Evolutionary conservation across 2,797 vertebrate genomes (phyloP), one percentile per base, ranked within the genome.

Genomic region (Pteropus rufus): DNA sequence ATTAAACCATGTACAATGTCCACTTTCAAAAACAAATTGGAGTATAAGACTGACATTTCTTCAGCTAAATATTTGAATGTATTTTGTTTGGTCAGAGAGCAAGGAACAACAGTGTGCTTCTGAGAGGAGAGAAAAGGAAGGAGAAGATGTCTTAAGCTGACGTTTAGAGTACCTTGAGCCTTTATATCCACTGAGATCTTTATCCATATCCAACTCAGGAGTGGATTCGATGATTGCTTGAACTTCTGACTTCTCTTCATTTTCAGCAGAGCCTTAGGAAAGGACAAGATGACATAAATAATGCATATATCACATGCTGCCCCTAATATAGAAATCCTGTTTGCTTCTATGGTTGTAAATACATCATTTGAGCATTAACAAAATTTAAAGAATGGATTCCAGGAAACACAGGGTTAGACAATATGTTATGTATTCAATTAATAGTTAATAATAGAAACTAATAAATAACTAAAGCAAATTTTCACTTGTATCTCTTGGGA

Each of bases 171-270:
- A 99, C 99, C 99, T 99, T 77, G 99, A 99, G 96, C 98, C 99
- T 98, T 98, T 99, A 98, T 99, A 99, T 97, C 99, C 98, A 72
- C 98, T 99, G 36, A 99, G 98, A 94, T 99, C 99, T 98, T 98
- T 99, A 97, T 99, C 98, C 99, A 99, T 99, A 98, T 99, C 99
- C 98, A 99, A 92, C 97, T 99, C 99, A 49, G 99, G 99, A 54
- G 99, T 99, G 7, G 99, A 99, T 97, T 99, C 99, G 26, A 99
- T 99, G 98, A 99, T 99, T 4, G 99, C 99, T 98, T 99, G 99
- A 49, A 99, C 99, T 97, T 99, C 99, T n/a, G 99, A 99, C 98
- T 99, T 99, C 97, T 99, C 99, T 89, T 98, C 98, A 91, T 99
- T 98, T 96, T 99, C 99, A 73, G 97, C 98, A 97, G 97, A 98